Evolutionary conservation across 2,888 invertebrate species (phyloP), one percentile per base, ranked within the genome.

Genomic region (Tiliacea citrago): DNA sequence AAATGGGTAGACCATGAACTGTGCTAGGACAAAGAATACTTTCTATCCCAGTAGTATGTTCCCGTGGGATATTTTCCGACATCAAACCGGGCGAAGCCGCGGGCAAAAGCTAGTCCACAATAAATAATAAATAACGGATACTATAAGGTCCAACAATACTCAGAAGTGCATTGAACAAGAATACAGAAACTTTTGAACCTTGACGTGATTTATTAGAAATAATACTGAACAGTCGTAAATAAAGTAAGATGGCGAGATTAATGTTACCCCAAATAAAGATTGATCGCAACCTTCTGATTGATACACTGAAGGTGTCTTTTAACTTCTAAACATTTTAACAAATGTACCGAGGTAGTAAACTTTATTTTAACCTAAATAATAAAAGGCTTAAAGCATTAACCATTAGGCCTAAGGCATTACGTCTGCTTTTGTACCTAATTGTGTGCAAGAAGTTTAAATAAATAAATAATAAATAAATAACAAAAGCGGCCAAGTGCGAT

Each of bases 201-300:
- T 39, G 18, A 51, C 29, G 12, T 66, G 55, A 74, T 66, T 65
- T 76, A 66, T 66, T 51, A 55, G 7, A 63, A 18, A 45, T n/a
- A 62, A 73, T 42, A 53, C 21, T 51, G 35, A 71, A 55, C 12
- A 47, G 12, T 42, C 5, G 9, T 70, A 66, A 29, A 42, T 29
- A 61, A 21, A 55, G 9, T 24, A 60, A 51, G 10, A n/a, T 61
- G 51, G 29, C 16, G 16, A 53, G 65, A 69, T 70, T 9, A 49
- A 75, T 69, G 49, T 18, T n/a, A 51, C 49, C 24, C 4, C 35
- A 75, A 75, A 79, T 70, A 60, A 68, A 70, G 58, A 70, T 79
- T 53, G 67, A 74, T 68, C 5, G 39, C 24, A 16, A 18, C 10
- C 12, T 39, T 24, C n/a, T 73, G 42, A 68, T 70, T 66, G 55